Evolutionary conservation across 2,113 vertebrate species (phyloP).

Genomic region (Craseonycteris thonglongyai): DNA sequence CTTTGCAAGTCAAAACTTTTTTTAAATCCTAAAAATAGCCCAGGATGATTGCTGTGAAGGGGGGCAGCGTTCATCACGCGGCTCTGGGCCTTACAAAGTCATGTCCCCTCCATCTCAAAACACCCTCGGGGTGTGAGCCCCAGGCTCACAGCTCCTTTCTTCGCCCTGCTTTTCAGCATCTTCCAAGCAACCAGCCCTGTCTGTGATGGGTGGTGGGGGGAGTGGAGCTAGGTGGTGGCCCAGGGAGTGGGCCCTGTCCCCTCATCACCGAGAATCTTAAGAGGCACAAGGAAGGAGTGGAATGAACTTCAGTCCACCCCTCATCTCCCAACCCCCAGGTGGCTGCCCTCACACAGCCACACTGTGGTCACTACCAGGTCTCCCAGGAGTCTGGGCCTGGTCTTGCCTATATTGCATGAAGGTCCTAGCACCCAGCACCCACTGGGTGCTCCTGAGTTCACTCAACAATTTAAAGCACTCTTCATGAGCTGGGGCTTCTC

Average conservation of each 20-base stretch:
- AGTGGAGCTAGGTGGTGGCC: neutral
- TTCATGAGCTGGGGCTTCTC: neutral
- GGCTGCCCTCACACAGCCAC: neutral
- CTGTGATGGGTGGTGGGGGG: too few relatives aligned
- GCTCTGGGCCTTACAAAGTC: neutral
- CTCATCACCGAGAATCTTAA: neutral
- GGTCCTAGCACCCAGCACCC: neutral
- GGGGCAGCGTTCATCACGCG: neutral
- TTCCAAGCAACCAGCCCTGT: neutral
- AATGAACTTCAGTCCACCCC: neutral
- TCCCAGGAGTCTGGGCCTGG: neutral
- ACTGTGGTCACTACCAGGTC: neutral
- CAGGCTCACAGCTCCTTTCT: neutral
- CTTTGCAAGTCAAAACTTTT: slow-evolving; percentile 21
- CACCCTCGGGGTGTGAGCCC: neutral
- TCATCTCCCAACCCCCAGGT: neutral
- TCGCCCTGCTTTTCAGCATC: neutral
- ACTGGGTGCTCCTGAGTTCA: neutral
- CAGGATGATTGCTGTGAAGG: neutral
- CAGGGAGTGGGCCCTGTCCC: neutral
- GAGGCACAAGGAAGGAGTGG: neutral
- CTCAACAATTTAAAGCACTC: neutral
- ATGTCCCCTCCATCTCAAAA: slow-evolving; percentile 10
- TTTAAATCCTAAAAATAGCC: slow-evolving; percentile 38
- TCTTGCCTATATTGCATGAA: neutral